Evolutionary conservation across 2,113 vertebrate species (phyloP).

Genomic region (Phalacrocorax pelagicus): DNA sequence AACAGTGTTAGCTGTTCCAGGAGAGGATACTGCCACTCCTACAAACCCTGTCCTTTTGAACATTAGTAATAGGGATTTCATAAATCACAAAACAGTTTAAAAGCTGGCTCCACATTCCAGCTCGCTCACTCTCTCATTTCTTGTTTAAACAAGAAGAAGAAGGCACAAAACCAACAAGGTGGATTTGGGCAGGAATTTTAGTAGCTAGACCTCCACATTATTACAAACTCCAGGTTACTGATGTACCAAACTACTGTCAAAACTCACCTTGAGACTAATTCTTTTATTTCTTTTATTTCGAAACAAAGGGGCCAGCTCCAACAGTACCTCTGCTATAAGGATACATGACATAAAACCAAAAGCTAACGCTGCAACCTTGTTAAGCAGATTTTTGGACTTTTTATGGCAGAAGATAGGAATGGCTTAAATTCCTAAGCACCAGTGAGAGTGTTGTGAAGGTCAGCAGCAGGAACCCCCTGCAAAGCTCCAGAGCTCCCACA

Average conservation of each 20-base stretch:
- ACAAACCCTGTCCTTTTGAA: background rate
- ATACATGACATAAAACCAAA: background rate
- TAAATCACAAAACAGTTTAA: background rate
- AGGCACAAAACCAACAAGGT: background rate
- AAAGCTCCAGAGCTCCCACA: background rate
- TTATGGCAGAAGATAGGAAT: background rate
- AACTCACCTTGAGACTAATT: background rate
- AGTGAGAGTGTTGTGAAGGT: background rate
- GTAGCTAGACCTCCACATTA: background rate
- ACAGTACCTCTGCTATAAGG: background rate
- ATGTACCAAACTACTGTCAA: background rate
- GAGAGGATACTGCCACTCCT: background rate
- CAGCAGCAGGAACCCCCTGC: fast-evolving
- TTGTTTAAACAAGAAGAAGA: background rate
- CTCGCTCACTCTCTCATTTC: background rate
- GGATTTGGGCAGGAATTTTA: background rate
- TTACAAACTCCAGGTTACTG: background rate
- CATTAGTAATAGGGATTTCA: background rate
- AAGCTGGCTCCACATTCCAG: background rate
- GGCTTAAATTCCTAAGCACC: background rate
- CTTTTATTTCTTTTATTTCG: background rate
- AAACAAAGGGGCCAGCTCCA: background rate
- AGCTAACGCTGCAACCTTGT: background rate
- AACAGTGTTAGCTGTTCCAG: background rate
- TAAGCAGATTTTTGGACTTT: background rate